Percentiles rank a stretch among this genome's conserved stretches.
These are phyloP conservation scores for Enteromius unitaeniatus DNA, from an alignment of 2,797 vertebrate genomes.

Conservation along the genomic window DNA sequence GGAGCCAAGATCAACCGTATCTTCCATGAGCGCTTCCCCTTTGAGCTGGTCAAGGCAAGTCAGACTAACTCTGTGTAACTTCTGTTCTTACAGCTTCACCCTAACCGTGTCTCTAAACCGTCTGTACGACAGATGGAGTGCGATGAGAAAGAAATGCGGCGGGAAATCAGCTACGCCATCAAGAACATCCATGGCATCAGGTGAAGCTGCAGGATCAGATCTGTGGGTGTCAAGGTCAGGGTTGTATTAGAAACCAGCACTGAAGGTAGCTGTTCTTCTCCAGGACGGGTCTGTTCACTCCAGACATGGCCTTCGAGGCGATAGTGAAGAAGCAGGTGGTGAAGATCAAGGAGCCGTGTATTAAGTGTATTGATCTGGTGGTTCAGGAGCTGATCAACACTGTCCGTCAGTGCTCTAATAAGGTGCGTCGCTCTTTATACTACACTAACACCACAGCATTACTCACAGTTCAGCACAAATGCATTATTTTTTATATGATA, in stretches of 20 bases:
- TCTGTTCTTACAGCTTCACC: not conserved
- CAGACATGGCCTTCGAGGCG: slow-evolving; percentile 97
- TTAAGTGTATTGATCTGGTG: slow-evolving; percentile 96
- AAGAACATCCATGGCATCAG: slow-evolving; percentile 99
- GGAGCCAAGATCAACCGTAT: slow-evolving; percentile 98
- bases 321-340: slow-evolving; percentile 97
- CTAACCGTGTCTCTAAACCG: not conserved
- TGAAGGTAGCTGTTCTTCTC: not conserved
- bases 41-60: slow-evolving; percentile 94
- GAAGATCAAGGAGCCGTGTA: slow-evolving; percentile 91
- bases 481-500: too few relatives aligned
- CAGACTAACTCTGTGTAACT: not conserved
- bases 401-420: slow-evolving; percentile 92
- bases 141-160: slow-evolving; percentile 94
- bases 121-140: slow-evolving; percentile 88
- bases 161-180: slow-evolving; percentile 97
- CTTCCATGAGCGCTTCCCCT: slow-evolving; percentile 97
- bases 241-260: not conserved
- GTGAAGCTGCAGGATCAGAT: slow-evolving; percentile 58
- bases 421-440: slow-evolving; percentile 63
- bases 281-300: slow-evolving; percentile 90
- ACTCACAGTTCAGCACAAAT: not conserved
- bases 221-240: not conserved
- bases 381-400: slow-evolving; percentile 96
- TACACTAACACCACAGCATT: not conserved